Base-by-base conservation (phyloP, 23 tunicate species). In the Aplidium turbinatum region DNA sequence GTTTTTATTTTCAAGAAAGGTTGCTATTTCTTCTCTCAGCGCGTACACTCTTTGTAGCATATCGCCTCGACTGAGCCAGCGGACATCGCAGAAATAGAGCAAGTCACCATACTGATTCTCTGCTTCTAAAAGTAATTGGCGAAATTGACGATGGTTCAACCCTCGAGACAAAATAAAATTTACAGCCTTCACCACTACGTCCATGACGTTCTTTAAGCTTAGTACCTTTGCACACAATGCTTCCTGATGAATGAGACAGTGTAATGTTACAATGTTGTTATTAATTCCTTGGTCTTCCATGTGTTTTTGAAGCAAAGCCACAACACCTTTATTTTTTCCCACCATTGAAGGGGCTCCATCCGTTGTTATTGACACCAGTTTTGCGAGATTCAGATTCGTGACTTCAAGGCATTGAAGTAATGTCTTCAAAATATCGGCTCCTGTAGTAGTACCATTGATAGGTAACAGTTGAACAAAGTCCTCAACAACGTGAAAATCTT, bases 41-140 rank as follows among this genome's bases (percentile, higher is more conserved):
- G 31, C 30, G 57, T 81, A 79, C 47, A 71, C 85, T 52, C 73
- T 33, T 78, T 1, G 18, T 3, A 75, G 82, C 82, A 75, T 75
- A 83, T 33, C 89, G 3, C 89, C 89, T 74, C 82, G 75, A 83
- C 89, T 83, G 5, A 83, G 75, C 89, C 82, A 83, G 75, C 82
- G 89, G 6, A 83, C 82, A 47, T 83, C 55, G 66, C 82, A 83
- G 81, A 83, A 83, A 65, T 60, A 83, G 11, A 75, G 81, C 38
- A 75, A 32, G 28, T 83, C 89, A 27, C 89, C 82, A 52, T 83
- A 83, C 29, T 75, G 89, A 74, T 45, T 83, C 75, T 83, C 81
- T 75, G 89, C 89, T 63, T 83, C 75, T 83, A 83, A 21, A 24
- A 83, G 55, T 31, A 83, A 38, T 38, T 83, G 89, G 38, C 89